A percentile compares a stretch with the other conserved stretches of the same genome.
Conservation (phyloP, 2,797 vertebrate species). For the Pogonophryne albipinna region DNA sequence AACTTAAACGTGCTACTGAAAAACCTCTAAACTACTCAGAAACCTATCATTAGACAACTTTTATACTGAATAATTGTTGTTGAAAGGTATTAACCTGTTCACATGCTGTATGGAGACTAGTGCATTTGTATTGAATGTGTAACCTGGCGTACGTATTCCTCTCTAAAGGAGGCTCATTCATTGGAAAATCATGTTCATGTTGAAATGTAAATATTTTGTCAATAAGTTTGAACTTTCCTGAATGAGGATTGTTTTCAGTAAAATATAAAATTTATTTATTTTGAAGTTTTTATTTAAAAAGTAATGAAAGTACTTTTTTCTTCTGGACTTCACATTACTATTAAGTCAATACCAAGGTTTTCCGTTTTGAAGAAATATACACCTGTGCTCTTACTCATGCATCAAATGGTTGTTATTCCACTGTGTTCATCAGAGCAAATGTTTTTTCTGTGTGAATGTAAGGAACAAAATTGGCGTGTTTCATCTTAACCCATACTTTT, state of each 20-base stretch:
- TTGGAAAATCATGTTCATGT: constrained; percentile 20
- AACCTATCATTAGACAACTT: background rate
- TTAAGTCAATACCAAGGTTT: constrained; percentile 11
- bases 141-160: background rate
- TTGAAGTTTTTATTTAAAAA: constrained; percentile 15
- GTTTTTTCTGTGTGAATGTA: constrained; percentile 42
- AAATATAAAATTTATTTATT: background rate
- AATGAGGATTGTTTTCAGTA: constrained; percentile 13
- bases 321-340: background rate
- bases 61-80: background rate
- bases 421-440: constrained; percentile 20
- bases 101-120: constrained; percentile 14
- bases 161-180: constrained; percentile 5
- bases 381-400: constrained; percentile 3
- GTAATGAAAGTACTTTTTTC: background rate
- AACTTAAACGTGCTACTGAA: constrained; percentile 42
- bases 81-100: constrained; percentile 11
- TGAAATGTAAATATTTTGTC: constrained; percentile 24
- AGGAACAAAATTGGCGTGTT: constrained; percentile 47
- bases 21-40: background rate
- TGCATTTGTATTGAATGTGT: constrained; percentile 23
- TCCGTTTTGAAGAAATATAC: constrained; percentile 8
- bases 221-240: constrained; percentile 11
- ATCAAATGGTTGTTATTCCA: constrained; percentile 25
- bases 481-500: constrained; percentile 39